Evolutionary conservation across 1,140 invertebrate species (phyloP).

Genomic region (Coenobita brevimanus): DNA sequence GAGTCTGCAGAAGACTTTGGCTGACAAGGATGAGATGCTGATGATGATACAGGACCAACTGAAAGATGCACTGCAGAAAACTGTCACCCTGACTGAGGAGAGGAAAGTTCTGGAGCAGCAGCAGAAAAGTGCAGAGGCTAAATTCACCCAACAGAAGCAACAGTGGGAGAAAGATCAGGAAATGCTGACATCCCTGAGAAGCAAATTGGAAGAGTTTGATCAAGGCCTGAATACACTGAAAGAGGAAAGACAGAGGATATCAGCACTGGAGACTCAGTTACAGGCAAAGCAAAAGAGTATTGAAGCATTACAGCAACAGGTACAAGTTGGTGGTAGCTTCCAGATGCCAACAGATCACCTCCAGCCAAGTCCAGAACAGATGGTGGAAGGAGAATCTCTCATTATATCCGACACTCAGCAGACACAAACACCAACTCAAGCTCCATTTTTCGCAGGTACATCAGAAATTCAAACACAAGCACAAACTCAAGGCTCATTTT

Average conservation of each 20-base stretch:
- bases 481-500: no score
- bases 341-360: no score
- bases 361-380: no score
- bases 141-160: conserved; percentile 24
- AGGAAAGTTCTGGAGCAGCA: conserved; percentile 60
- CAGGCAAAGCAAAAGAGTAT: conserved; percentile 26
- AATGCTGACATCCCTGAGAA: conserved; percentile 3
- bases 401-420: no score
- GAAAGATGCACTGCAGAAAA: conserved; percentile 45
- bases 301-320: conserved; percentile 24
- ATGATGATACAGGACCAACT: conserved; percentile 62
- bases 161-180: conserved; percentile 49
- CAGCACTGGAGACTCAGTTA: conserved; percentile 7
- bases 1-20: conserved; percentile 44
- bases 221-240: conserved; percentile 13
- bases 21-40: conserved; percentile 64
- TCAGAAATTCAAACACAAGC: no score
- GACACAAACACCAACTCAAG: no score
- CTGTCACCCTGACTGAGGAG: conserved; percentile 50
- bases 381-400: no score
- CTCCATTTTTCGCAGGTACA: no score
- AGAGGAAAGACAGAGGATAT: conserved; percentile 15
- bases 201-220: neutral
- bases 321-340: no score
- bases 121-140: conserved; percentile 19